Conservation (phyloP, 1,140 invertebrate genomes). For the Tetragonula clypearis region DNA sequence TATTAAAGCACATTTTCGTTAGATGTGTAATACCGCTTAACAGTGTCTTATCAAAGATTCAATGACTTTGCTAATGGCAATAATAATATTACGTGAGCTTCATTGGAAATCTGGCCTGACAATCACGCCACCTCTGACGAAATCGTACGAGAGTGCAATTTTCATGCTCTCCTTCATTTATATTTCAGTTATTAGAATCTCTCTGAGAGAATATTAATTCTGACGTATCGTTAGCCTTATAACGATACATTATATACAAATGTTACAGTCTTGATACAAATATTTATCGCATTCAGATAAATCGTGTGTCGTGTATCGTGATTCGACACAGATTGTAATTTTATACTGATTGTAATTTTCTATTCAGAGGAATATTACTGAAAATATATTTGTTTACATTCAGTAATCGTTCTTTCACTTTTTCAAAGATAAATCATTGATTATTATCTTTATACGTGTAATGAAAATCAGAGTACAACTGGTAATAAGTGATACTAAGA, state of each 20-base stretch:
- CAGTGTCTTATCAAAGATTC: neutral
- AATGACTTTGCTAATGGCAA: neutral
- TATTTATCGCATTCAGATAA: neutral
- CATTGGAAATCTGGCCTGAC: neutral
- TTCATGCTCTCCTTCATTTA: neutral
- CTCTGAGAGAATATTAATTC: neutral
- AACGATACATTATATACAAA: too few relatives aligned
- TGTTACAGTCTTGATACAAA: neutral
- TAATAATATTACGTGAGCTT: neutral
- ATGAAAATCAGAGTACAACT: neutral
- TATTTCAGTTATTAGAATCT: neutral
- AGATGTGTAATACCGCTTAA: neutral
- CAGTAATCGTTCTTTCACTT: neutral
- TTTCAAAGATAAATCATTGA: neutral
- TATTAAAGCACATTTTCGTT: neutral
- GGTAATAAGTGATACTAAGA: neutral
- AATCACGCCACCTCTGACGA: neutral
- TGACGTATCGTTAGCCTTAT: too few relatives aligned
- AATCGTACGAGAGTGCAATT: neutral
- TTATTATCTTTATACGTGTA: neutral
- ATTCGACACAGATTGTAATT: neutral
- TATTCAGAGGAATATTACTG: neutral
- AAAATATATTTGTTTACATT: neutral
- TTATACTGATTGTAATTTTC: neutral
- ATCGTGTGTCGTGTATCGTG: neutral